Percentiles rank a stretch among this genome's conserved stretches.
These are phyloP conservation scores for Umimayanthus chanpuru DNA, from an alignment of 92 coral and sea anemone genomes.

Conservation along the genomic window DNA sequence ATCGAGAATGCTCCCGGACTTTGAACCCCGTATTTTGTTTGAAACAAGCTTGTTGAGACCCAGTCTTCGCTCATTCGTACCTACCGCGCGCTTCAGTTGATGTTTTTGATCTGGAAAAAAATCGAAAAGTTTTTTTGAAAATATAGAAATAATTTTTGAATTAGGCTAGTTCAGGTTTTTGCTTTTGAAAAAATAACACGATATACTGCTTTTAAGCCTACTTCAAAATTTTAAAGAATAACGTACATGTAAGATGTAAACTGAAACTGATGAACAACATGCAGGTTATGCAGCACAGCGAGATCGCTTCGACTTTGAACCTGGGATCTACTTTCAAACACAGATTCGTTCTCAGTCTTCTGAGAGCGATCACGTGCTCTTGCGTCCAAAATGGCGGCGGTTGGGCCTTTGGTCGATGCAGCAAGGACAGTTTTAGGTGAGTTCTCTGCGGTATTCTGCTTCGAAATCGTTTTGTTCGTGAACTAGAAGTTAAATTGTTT, in stretches of 20 bases:
- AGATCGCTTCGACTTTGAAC: not conserved
- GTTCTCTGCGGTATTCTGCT: not conserved
- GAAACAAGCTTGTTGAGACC: not conserved
- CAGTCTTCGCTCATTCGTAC: constrained; percentile 18
- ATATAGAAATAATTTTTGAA: not conserved
- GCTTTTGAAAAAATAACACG: not conserved
- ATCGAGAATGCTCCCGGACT: constrained; percentile 35
- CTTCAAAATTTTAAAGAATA: not conserved
- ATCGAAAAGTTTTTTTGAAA: no score
- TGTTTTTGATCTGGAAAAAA: not conserved
- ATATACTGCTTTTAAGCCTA: not conserved
- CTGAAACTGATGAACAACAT: not conserved
- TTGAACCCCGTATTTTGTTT: constrained; percentile 31
- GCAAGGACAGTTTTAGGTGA: constrained; percentile 36
- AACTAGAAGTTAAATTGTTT: not conserved
- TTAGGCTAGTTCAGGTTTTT: not conserved
- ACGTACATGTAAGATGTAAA: no score
- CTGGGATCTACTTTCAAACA: constrained; percentile 21
- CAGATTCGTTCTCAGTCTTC: constrained; percentile 5
- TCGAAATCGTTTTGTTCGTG: not conserved
- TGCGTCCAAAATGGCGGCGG: constrained; percentile 34
- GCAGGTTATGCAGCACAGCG: not conserved
- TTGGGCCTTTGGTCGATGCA: constrained; percentile 35
- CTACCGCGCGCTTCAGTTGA: not conserved
- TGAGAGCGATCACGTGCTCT: constrained; percentile 9